Evolutionary conservation across 2,797 vertebrate species (phyloP), one percentile per base, ranked within the genome.

Genomic region (Mormyrops attenuatus): DNA sequence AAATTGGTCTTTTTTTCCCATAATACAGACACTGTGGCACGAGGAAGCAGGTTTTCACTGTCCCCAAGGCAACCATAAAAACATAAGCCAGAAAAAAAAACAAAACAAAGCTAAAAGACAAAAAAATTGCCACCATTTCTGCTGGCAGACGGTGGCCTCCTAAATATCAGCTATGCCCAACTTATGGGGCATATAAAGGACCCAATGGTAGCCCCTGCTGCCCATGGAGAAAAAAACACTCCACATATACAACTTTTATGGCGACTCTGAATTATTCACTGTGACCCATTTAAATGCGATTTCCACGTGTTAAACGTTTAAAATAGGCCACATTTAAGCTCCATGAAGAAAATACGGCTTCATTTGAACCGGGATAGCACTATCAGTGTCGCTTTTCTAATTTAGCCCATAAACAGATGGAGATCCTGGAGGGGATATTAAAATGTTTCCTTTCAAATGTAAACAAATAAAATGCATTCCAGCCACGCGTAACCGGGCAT

Each of bases 401-500:
- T 88, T 82, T 38, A 13, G 52, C 20, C 57, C 77, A 63, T 63
- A 85, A 85, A 69, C 89, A 90, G 87, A 90, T 90, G 89, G 87
- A 34, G 44, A 77, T 60, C 55, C 87, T 82, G 60, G 30, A 69
- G 89, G 89, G 89, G 87, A 44, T 52, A 26, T 88, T 88, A 84
- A 89, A 88, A 90, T 82, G 87, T 85, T 88, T 88, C 15, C 8
- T 90, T 88, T 57, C 17, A 49, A 88, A 85, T 47, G 57, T 63
- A 87, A 88, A 90, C 89, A 90, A 88, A 90, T 90, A 88, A 90
- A 90, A 88, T 88, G 73, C 52, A 77, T 88, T 63, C 50, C 15
- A 52, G 57, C 47, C 41, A 66, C 38, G 44, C 49, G 63, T 88
- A 69, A 88, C 47, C 13, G 55, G 34, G 4, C 38, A 47, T 85